phyloP scores from a whole-genome alignment of 2,888 invertebrate species.

The Biston betularia region DNA sequence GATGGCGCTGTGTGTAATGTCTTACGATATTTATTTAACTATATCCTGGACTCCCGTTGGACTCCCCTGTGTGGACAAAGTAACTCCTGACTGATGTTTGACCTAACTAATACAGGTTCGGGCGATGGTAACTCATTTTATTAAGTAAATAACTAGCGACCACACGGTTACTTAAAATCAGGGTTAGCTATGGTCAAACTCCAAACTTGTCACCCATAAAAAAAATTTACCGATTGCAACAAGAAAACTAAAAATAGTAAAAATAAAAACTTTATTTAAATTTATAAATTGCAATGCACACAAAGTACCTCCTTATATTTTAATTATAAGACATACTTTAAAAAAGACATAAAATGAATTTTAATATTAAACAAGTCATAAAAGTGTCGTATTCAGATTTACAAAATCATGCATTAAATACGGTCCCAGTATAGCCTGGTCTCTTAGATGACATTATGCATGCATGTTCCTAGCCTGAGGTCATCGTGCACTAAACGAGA shows the following conservation, averaged over 20 bases:
- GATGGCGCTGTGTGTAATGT: no score
- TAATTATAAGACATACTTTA: constrained; percentile 2
- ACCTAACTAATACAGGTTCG: no score
- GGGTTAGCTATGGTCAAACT: no score
- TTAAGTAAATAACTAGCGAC: no score
- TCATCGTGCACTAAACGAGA: constrained; percentile 13
- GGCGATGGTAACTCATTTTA: no score
- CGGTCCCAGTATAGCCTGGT: constrained; percentile 19
- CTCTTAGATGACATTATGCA: constrained; percentile 28
- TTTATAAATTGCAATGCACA: neutral
- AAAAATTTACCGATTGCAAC: no score
- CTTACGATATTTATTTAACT: no score
- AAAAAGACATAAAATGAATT: constrained; percentile 7
- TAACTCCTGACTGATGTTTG: no score
- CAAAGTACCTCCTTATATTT: neutral
- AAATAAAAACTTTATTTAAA: neutral
- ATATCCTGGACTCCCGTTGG: no score
- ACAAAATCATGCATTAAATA: constrained; percentile 23
- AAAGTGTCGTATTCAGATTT: constrained; percentile 8
- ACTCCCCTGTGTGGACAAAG: no score
- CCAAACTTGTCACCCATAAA: no score
- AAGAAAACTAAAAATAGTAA: neutral
- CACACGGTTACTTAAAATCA: no score
- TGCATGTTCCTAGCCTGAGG: constrained; percentile 9
- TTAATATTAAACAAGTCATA: constrained; percentile 20